Evolutionary conservation across 2,113 vertebrate genomes (phyloP), one percentile per base, ranked within the genome.

Genomic region (Phodopus roborovskii): DNA sequence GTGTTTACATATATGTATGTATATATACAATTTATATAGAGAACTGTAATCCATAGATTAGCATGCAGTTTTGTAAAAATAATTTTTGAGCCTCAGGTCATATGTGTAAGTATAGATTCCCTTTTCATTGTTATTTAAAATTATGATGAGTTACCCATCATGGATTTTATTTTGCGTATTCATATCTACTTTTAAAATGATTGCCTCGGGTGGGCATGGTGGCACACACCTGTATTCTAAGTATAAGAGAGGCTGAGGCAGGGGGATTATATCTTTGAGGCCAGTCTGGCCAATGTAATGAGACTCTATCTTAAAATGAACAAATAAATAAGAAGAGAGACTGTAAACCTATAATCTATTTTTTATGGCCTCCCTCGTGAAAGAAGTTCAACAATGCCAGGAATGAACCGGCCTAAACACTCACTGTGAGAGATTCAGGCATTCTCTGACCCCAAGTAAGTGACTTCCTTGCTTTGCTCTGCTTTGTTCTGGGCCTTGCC

Each of bases 71-170:
- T 97, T 92, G 53, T 78, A 24, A 93, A 88, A 93, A 62, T 88
- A 64, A 75, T 87, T 86, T 74, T 39, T 39, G 62, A 75, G 42
- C 73, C 3, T 33, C 42, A 45, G n/a, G n/a, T 19, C 22, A 30
- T 3, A 30, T 79, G 5, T 28, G 13, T 13, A 64, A 71, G 12
- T 68, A 0, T 53, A 64, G 33, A 19, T 3, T 42, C 39, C 13
- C 33, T 79, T 92, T 48, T 58, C 68, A n/a, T 74, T 85, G 81
- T 87, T 93, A 62, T 87, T 96, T 71, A 81, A 85, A 93, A 93
- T 78, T 56, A 3, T 39, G 58, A 58, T 45, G 17, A 78, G 84
- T 90, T 88, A n/a, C 66, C 73, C 36, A 36, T 81, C 3, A 4
- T 66, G 36, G 24, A 20, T 62, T 74, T 88, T 58, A 3, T 89